Base-by-base conservation (phyloP, 2,113 vertebrate genomes). In the Taxidea taxus region DNA sequence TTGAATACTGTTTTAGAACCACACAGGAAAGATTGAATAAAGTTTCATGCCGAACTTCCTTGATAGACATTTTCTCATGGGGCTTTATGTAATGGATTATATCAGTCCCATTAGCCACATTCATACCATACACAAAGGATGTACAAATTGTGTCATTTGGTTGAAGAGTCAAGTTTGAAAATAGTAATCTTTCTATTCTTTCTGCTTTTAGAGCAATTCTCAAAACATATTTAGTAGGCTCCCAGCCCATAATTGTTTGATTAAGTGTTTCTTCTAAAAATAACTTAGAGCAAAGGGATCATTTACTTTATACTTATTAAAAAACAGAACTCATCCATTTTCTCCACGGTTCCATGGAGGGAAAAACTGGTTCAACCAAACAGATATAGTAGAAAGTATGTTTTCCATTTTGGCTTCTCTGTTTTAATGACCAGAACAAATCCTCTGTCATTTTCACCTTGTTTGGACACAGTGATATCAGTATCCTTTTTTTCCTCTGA, bases 401-500 rank as follows among this genome's bases (percentile, higher is more conserved):
- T 58, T 84, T 96, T 78, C 64, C 70, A 6, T 47, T 56, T 44
- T 74, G 66, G 31, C 70, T 90, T 90, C 51, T 96, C 56, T 84
- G 9, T 89, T 47, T 83, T 49, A 96, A 72, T 39, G 47, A 87
- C 60, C 34, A 83, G 14, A 75, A 74, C 70, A 90, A 77, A 60
- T 47, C 12, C 34, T 25, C n/a, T 56, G 58, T 34, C 82, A 23
- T 60, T 77, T 91, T 95, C 56, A 92, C 51, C 80, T 93, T 95
- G 80, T 78, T 95, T 60, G 25, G 75, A 47, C 62, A 81, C 0
- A 0, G 83, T 13, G 64, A n/a, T 54, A 77, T 98, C 98, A 99
- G 97, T 99, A 99, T 96, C 99, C 99, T 93, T 99, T 99, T 96
- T 99, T 99, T 98, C 99, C 99, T 99, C 99, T 99, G 99, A 99